Evolutionary conservation across 2,888 invertebrate species (phyloP).

Genomic region (Parnassius mnemosyne): DNA sequence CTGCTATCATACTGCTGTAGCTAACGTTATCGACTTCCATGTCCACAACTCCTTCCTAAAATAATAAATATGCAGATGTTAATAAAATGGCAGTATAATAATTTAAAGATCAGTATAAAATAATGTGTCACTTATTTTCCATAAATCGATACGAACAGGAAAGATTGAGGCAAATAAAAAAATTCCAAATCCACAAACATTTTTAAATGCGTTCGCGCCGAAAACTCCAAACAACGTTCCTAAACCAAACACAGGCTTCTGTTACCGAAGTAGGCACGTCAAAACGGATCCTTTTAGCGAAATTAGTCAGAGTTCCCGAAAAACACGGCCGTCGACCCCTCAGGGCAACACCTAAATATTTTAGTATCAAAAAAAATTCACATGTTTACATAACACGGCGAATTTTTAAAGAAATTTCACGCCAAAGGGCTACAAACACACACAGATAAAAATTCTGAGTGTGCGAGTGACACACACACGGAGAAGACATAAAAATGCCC

Average conservation of each 20-base stretch:
- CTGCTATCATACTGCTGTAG: not conserved
- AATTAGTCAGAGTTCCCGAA: conserved; percentile 79
- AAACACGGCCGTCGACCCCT: conserved; percentile 71
- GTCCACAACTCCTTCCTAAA: conserved; percentile 4
- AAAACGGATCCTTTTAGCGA: conserved; percentile 61
- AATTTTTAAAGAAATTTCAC: conserved; percentile 69
- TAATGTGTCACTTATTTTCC: conserved; percentile 7
- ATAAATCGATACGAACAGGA: conserved; percentile 33
- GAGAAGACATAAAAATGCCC: conserved; percentile 70
- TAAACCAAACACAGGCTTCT: conserved; percentile 47
- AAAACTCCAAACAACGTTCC: conserved; percentile 42
- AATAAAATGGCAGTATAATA: conserved; percentile 7
- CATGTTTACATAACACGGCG: conserved; percentile 76
- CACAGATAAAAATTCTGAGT: conserved; percentile 60
- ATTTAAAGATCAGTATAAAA: not conserved
- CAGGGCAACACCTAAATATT: conserved; percentile 73
- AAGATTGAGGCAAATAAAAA: conserved; percentile 33
- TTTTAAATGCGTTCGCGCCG: conserved; percentile 50
- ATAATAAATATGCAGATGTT: conserved; percentile 6
- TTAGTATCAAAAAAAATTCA: conserved; percentile 64
- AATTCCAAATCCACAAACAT: conserved; percentile 32
- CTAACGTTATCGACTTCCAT: not conserved
- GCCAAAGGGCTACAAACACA: conserved; percentile 67
- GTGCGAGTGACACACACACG: conserved; percentile 70
- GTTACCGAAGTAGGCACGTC: conserved; percentile 46